These are phyloP conservation scores for Scytalopus superciliaris DNA, from an alignment of 2,113 vertebrate genomes.

Conservation along the genomic window DNA sequence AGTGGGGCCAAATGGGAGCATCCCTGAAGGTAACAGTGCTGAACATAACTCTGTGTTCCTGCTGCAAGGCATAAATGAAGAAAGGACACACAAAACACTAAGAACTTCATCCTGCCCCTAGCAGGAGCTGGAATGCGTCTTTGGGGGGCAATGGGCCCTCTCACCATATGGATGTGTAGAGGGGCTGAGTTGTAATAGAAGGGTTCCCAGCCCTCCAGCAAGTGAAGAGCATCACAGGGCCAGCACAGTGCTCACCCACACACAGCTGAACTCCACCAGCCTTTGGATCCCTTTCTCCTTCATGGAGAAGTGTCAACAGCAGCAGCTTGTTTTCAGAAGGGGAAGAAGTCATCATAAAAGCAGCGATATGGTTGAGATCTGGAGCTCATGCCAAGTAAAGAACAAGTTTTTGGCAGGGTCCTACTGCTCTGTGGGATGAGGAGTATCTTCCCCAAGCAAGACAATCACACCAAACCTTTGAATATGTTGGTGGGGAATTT, in stretches of 20 bases:
- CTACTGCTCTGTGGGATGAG: neutral
- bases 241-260: neutral
- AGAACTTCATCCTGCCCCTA: neutral
- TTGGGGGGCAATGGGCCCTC: neutral
- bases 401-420: neutral
- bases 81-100: neutral
- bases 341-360: neutral
- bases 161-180: neutral
- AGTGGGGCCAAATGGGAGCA: fast-evolving
- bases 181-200: neutral
- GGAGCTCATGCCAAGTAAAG: neutral
- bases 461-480: neutral
- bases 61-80: too few species aligned
- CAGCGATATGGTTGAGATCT: neutral
- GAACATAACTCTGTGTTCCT: neutral
- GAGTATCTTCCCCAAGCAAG: neutral
- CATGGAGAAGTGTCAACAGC: neutral
- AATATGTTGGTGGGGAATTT: neutral
- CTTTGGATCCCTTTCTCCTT: neutral
- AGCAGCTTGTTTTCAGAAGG: neutral
- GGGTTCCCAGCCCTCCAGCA: neutral
- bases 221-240: neutral
- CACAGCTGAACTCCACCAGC: neutral
- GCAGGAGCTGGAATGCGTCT: neutral
- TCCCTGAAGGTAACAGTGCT: neutral